Conservation (phyloP, 2,797 vertebrate species). For the Enteromius treurensis region DNA sequence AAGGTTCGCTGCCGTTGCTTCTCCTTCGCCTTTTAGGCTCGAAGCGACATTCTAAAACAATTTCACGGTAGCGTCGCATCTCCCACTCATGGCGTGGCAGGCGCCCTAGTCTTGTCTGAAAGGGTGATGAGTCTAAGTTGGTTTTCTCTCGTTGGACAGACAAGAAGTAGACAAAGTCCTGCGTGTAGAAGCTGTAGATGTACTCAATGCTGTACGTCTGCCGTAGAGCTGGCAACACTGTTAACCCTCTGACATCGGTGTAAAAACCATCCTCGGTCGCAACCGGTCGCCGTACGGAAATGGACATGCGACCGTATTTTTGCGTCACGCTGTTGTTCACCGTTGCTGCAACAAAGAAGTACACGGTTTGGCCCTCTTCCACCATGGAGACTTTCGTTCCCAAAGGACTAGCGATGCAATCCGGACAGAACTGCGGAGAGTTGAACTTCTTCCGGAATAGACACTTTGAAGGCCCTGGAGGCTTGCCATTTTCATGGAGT, state of each 20-base stretch:
- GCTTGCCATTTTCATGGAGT: constrained; percentile 65
- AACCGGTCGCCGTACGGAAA: constrained; percentile 87
- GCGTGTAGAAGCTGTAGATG: constrained; percentile 83
- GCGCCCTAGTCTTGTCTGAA: constrained; percentile 86
- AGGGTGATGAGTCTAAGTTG: constrained; percentile 68
- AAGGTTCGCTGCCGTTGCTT: constrained; percentile 19
- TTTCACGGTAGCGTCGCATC: constrained; percentile 85
- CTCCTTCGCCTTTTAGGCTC: constrained; percentile 76
- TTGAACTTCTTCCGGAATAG: constrained; percentile 82
- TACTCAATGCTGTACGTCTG: constrained; percentile 86
- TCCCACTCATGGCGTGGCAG: constrained; percentile 82
- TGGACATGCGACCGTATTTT: constrained; percentile 83
- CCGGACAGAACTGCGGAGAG: constrained; percentile 80
- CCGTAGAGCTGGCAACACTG: constrained; percentile 80
- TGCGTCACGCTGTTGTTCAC: constrained; percentile 81
- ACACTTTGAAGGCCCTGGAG: constrained; percentile 77
- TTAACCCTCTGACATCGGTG: constrained; percentile 78
- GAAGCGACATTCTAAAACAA: constrained; percentile 79
- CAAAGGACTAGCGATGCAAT: constrained; percentile 90
- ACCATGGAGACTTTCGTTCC: constrained; percentile 88
- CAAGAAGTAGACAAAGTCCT: constrained; percentile 89
- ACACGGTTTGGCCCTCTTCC: constrained; percentile 79
- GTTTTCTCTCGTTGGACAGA: constrained; percentile 84
- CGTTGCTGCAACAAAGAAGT: constrained; percentile 89
- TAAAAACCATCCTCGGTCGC: constrained; percentile 87